Evolutionary conservation across 2,888 invertebrate genomes (phyloP).

Genomic region (Drosophila infuscata): DNA sequence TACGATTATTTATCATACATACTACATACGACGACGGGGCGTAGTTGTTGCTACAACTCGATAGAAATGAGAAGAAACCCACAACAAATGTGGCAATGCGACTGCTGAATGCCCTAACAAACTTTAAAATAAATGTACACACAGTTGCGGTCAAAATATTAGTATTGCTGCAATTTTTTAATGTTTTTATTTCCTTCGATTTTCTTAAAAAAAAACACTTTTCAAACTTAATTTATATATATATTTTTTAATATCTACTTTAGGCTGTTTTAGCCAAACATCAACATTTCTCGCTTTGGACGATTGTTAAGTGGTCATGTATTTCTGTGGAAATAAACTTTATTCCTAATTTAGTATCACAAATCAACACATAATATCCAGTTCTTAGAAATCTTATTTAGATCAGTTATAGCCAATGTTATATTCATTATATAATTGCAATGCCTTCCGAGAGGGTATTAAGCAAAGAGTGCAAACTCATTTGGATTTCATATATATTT

Average conservation of each 20-base stretch:
- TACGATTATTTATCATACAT: slow-evolving; percentile 42
- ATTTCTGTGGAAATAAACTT: no score
- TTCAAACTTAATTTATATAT: no score
- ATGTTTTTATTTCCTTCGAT: slow-evolving; percentile 1
- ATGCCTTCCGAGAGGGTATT: not conserved
- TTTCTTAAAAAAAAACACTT: no score
- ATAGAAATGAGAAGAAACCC: slow-evolving; percentile 5
- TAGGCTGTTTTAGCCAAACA: no score
- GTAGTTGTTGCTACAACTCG: not conserved
- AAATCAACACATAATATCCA: no score
- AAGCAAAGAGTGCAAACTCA: not conserved
- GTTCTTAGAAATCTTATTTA: no score
- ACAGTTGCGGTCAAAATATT: not conserved
- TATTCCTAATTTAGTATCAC: no score
- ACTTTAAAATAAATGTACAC: not conserved
- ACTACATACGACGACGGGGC: not conserved
- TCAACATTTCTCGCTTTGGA: no score
- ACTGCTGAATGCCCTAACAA: not conserved
- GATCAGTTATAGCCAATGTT: not conserved
- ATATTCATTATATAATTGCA: not conserved
- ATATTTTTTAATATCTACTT: no score
- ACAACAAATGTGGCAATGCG: not conserved
- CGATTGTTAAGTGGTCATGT: no score
- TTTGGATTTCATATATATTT: slow-evolving; percentile 36
- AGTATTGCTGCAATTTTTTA: not conserved